Evolutionary conservation across 2,113 vertebrate genomes (phyloP), one percentile per base, ranked within the genome.

Genomic region (Mionectes macconnelli): DNA sequence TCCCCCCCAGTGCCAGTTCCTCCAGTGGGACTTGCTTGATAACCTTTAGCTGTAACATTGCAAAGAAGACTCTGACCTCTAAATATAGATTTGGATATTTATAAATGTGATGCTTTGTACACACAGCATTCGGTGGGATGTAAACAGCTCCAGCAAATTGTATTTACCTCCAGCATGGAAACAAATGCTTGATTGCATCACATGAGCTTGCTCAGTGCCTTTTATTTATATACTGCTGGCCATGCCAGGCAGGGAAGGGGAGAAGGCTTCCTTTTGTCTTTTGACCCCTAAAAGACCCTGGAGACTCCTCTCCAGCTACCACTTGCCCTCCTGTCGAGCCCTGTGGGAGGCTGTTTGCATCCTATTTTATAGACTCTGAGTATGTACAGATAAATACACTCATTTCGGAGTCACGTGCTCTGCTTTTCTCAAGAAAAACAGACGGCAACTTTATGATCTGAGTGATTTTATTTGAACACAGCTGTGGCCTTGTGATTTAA

Each of bases 11-110:
- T 59, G 84, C 93, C 42, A 11, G 50, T 6, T 40, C 89, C 93
- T 97, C 88, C 83, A 5, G 64, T 14, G 57, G 87, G 80, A 93
- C 80, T 57, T 40, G 73, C 94, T 50, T 69, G 94, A 75, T 96
- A 96, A 97, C 95, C 96, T 97, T 94, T 93, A 93, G 88, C 92
- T 87, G 80, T 87, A 87, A 87, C 95, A 87, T 67, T 94, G 92
- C 93, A 50, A 52, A 89, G 75, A 87, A 6, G 57, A n/a, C 75
- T 94, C 59, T 92, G 93, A 96, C 95, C 96, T 97, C 97, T 92
- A 97, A 97, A 97, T 97, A 96, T 97, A 96, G 96, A 95, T 96
- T 50, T 39, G 90, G 95, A 10, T 95, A 97, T 97, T 97, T 97
- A 93, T 97, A 97, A 93, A 93, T 19, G 79, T 3, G 1, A 11